phyloP scores from a whole-genome alignment of 2,888 invertebrate genomes.

The Ochropleura plecta region DNA sequence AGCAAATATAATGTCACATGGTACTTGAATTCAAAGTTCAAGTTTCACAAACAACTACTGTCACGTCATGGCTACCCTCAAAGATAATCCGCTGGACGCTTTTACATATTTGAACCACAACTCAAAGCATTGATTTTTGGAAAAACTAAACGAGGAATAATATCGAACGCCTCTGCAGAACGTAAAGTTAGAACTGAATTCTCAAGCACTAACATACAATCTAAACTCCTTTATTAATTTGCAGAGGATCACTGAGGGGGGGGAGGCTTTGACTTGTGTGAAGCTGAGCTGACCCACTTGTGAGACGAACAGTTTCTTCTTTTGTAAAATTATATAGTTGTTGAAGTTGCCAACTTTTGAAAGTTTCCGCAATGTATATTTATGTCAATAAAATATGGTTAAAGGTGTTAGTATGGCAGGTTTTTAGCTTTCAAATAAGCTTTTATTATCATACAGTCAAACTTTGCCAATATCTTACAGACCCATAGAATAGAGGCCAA shows the following conservation, averaged over 20 bases:
- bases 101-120: conserved; percentile 7
- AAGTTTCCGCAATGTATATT: conserved; percentile 10
- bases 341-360: conserved; percentile 27
- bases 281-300: conserved; percentile 52
- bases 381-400: conserved; percentile 6
- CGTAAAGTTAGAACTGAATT: neutral
- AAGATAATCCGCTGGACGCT: neutral
- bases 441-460: no score
- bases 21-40: neutral
- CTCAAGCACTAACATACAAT: neutral
- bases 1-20: neutral
- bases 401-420: neutral
- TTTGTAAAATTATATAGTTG: conserved; percentile 26
- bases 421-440: no score
- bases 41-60: neutral
- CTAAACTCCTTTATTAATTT: conserved; percentile 46
- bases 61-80: neutral
- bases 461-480: no score
- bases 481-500: no score
- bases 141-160: conserved; percentile 24
- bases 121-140: conserved; percentile 12
- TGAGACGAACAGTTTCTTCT: conserved; percentile 28
- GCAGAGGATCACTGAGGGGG: conserved; percentile 4
- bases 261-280: conserved; percentile 34
- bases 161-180: neutral